A percentile compares a stretch with the other conserved stretches of the same genome.
Conservation (phyloP, 2,888 invertebrate species). For the Heliconius ethilla region DNA sequence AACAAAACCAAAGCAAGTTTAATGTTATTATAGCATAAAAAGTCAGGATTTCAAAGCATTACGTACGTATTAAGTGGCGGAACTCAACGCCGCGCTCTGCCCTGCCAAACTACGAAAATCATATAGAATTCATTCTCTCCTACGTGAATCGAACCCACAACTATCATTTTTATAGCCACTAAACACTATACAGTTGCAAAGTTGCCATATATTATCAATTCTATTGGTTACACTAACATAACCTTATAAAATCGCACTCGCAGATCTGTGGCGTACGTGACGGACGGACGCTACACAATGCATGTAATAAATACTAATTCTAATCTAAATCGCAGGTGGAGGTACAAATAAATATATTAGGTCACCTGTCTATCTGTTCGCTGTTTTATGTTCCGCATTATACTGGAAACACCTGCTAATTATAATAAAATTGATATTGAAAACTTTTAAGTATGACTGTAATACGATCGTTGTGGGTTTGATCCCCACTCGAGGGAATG, state of each 20-base stretch:
- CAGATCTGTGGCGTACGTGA: conserved; percentile 41
- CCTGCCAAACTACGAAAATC: not conserved
- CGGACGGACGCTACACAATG: conserved; percentile 36
- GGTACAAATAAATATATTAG: conserved; percentile 36
- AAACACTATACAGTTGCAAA: not conserved
- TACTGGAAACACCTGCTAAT: conserved; percentile 26
- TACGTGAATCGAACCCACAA: not conserved
- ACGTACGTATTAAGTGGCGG: too few relatives aligned
- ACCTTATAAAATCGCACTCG: conserved; percentile 34
- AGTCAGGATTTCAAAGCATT: too few relatives aligned
- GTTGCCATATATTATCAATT: not conserved
- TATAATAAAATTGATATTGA: not conserved
- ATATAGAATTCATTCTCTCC: not conserved
- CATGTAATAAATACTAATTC: conserved; percentile 41
- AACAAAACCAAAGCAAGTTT: not conserved
- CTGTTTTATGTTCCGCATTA: conserved; percentile 21
- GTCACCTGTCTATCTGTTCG: conserved; percentile 40
- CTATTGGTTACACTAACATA: conserved; percentile 32
- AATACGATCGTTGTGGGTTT: too few relatives aligned
- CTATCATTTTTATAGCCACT: not conserved
- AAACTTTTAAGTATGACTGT: not conserved
- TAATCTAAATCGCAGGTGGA: conserved; percentile 35
- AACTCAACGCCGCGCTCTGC: too few relatives aligned
- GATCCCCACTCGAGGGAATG: too few relatives aligned
- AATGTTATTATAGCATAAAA: too few relatives aligned